Conservation (phyloP, 2,888 invertebrate genomes). For the Stenurella melanura region DNA sequence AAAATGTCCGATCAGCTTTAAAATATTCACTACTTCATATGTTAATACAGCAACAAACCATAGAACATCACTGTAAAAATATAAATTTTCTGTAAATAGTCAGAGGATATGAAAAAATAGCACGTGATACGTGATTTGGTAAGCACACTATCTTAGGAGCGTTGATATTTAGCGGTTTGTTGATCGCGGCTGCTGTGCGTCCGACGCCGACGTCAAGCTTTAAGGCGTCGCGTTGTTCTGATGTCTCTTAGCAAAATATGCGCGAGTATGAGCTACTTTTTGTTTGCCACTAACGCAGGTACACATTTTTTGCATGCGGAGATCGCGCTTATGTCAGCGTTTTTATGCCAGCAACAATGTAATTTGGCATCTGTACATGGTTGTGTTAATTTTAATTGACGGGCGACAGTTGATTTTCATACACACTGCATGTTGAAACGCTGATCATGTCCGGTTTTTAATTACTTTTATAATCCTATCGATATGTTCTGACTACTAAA, state of each 20-base stretch:
- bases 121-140: neutral
- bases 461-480: neutral
- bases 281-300: neutral
- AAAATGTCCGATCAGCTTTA: neutral
- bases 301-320: neutral
- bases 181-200: neutral
- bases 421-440: neutral
- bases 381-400: neutral
- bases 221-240: slow-evolving; percentile 10
- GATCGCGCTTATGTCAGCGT: neutral
- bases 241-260: neutral
- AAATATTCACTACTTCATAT: neutral
- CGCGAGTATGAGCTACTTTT: slow-evolving; percentile 4
- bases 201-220: slow-evolving; percentile 6
- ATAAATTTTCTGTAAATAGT: neutral
- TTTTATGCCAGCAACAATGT: neutral
- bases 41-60: neutral
- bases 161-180: neutral
- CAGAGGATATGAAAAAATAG: neutral
- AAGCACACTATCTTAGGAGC: slow-evolving; percentile 17
- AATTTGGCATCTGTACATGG: neutral
- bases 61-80: neutral
- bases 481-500: neutral
- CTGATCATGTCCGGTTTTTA: neutral
- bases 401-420: neutral